Percentiles rank a stretch among this genome's conserved stretches.
phyloP scores from a whole-genome alignment of 2,888 invertebrate species.

The Orthosia incerta region DNA sequence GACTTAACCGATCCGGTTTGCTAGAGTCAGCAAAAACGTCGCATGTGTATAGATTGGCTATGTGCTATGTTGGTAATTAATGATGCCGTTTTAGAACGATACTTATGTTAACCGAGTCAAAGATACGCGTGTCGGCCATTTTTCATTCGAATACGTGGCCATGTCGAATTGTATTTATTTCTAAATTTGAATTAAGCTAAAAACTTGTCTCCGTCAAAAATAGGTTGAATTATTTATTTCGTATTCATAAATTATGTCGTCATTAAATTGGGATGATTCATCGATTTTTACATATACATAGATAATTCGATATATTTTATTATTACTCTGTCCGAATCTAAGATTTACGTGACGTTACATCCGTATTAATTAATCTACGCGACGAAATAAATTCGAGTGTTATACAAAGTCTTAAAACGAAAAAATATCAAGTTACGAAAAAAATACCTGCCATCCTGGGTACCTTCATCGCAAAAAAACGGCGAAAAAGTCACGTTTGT shows the following conservation, averaged over 20 bases:
- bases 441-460: too few species aligned
- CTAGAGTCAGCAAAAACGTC: constrained; percentile 65
- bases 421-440: constrained; percentile 7
- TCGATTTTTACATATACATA: not conserved
- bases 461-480: too few species aligned
- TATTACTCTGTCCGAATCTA: not conserved
- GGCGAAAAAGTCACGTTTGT: too few species aligned
- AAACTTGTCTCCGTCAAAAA: constrained; percentile 8
- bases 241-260: constrained; percentile 14
- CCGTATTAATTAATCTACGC: constrained; percentile 1
- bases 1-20: constrained; percentile 68
- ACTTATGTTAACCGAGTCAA: constrained; percentile 48
- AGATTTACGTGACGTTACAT: constrained; percentile 2
- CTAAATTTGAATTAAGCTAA: constrained; percentile 3
- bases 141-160: constrained; percentile 23
- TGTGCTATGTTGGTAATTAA: constrained; percentile 52
- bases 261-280: constrained; percentile 28
- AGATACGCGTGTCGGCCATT: constrained; percentile 24
- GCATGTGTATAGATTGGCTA: constrained; percentile 55
- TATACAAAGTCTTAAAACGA: not conserved
- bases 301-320: not conserved
- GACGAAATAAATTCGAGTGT: not conserved
- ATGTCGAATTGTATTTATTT: constrained; percentile 5
- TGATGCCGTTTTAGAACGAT: constrained; percentile 54
- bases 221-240: constrained; percentile 10